Base-by-base conservation (phyloP, 2,797 vertebrate species). In the Neosalanx taihuensis region DNA sequence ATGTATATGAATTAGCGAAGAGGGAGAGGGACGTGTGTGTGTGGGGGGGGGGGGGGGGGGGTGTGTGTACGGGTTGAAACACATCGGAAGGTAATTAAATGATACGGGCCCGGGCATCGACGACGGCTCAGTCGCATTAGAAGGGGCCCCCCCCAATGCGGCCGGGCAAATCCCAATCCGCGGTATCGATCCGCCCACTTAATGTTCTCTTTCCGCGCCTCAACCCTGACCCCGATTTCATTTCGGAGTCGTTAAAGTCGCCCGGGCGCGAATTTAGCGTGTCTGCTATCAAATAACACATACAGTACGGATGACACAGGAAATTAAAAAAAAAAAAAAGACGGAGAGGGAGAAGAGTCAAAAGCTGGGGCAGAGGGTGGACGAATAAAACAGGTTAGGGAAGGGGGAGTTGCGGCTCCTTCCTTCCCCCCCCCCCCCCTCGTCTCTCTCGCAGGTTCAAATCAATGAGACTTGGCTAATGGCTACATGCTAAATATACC, bases 141-240 rank as follows among this genome's bases (percentile, higher is more conserved):
- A 90, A 86, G 87, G 80, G 84, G 80, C n/a, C n/a, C n/a, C 83
- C 76, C 82, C 87, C 90, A 90, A 92, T 90, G 86, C 72, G 83
- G 88, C 78, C 81, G 76, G 87, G 81, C 86, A 88, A 91, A 92
- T 88, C 84, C 79, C 86, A 90, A n/a, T n/a, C 89, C 76, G 72
- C 76, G 30, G 51, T 90, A 92, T 93, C 82, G 91, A 91, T 92
- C 88, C 81, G 75, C n/a, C 72, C 76, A 73, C 86, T 89, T 90
- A 89, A 89, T 90, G 89, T 85, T 89, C 87, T 86, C 78, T n/a
- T 73, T 74, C 80, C 76, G 84, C 66, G 84, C 79, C 82, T 88
- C 83, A 70, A 89, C 84, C 85, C 85, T 87, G 80, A 89, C 88
- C 89, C 85, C 86, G 76, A 83, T 90, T 91, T 91, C 80, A 86